Evolutionary conservation across 2,888 invertebrate species (phyloP), one percentile per base, ranked within the genome.

Genomic region (Boloria selene): DNA sequence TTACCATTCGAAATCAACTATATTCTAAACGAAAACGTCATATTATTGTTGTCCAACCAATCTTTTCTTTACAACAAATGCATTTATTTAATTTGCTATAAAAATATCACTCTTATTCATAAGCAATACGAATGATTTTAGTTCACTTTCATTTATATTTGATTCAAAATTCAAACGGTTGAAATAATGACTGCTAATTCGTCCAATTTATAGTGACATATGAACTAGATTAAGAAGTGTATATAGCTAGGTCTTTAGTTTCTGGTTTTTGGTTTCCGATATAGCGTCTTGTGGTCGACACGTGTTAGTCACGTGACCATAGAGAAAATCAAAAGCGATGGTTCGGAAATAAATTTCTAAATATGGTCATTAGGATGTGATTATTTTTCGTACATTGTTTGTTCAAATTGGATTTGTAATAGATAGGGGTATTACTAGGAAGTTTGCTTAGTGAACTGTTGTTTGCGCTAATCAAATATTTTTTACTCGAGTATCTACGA

Each of bases 361-460:
- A 90, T 87, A 83, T 82, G 81, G 79, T 89, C 85, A 91, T 91
- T 90, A 90, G 78, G 83, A 82, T 83, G 84, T 84, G 85, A 85
- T 87, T 85, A 86, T 83, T 84, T 84, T 82, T 82, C 78, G 72
- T 72, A 73, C 71, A 78, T 84, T 88, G 83, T 88, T 84, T 83
- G 81, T 76, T 74, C 77, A 79, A 76, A 85, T 82, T 78, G 85
- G 84, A 82, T 87, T 85, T 86, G 85, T 83, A 84, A 86, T 83
- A 79, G 85, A 87, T 88, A 88, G 83, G 86, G 87, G 87, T 80
- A 77, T 75, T 76, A 76, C 18, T 64, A 52, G 65, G 61, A 63
- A 65, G 65, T 69, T 66, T 70, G 63, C 64, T 70, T 61, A 60
- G 13, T 51, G 63, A 44, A 54, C 26, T 26, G 18, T 31, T 60